These are phyloP conservation scores for Elmis aenea DNA, from an alignment of 2,888 invertebrate species.

Conservation along the genomic window DNA sequence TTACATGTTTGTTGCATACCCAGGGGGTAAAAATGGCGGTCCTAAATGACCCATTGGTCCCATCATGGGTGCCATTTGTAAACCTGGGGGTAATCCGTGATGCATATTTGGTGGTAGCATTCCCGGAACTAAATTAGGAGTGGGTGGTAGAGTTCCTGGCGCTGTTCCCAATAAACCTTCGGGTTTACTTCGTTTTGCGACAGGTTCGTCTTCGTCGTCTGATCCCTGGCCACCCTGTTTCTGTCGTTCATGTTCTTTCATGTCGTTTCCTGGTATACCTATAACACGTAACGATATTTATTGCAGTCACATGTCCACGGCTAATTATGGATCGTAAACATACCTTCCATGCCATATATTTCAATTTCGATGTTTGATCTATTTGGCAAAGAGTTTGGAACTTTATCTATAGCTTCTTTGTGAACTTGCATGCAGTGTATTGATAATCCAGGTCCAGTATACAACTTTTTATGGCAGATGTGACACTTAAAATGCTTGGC, in stretches of 20 bases:
- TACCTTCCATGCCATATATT: constrained; percentile 99
- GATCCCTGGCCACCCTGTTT: constrained; percentile 60
- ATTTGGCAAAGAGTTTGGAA: constrained; percentile 96
- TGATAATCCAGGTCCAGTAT: constrained; percentile 95
- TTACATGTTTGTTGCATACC: too few relatives aligned
- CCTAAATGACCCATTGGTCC: constrained; percentile 61
- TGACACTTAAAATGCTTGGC: constrained; percentile 99
- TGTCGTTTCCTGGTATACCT: constrained; percentile 86
- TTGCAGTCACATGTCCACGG: constrained; percentile 13
- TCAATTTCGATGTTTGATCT: constrained; percentile 98
- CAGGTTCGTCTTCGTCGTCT: constrained; percentile 81
- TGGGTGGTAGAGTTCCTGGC: constrained; percentile 57
- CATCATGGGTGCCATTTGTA: constrained; percentile 62
- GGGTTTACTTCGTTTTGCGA: constrained; percentile 67
- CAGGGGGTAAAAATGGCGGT: constrained; percentile 29
- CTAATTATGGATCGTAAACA: too few relatives aligned
- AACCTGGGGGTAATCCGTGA: constrained; percentile 53
- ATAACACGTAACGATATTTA: too few relatives aligned
- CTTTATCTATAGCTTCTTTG: constrained; percentile 99
- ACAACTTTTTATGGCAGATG: constrained; percentile 98
- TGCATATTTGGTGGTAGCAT: constrained; percentile 53
- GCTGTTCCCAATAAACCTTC: constrained; percentile 64
- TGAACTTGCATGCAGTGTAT: constrained; percentile 99
- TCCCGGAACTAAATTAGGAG: constrained; percentile 61
- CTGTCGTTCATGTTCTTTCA: constrained; percentile 90